Evolutionary conservation across 2,797 vertebrate species (phyloP).

Genomic region (Molossus molossus): DNA sequence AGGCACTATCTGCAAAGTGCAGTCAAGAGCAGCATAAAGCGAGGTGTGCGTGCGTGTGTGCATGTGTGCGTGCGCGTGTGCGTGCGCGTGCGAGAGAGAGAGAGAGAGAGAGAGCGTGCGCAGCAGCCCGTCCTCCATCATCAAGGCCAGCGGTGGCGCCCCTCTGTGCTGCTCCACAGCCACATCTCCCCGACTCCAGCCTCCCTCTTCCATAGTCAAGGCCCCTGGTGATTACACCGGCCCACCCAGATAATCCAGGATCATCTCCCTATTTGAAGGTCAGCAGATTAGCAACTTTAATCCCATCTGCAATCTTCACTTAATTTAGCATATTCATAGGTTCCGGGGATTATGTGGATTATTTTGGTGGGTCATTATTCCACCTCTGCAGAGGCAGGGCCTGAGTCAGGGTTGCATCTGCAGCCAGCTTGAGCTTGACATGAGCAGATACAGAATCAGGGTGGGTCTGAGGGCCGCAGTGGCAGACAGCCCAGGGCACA

Average conservation of each 20-base stretch:
- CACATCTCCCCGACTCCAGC: neutral
- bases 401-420: neutral
- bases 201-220: neutral
- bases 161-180: neutral
- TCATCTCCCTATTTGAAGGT: neutral
- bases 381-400: neutral
- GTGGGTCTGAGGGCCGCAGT: neutral
- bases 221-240: neutral
- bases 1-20: neutral
- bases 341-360: neutral
- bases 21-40: neutral
- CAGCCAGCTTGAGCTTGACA: neutral
- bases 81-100: neutral
- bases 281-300: neutral
- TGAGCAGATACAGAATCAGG: neutral
- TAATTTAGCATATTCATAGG: neutral
- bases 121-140: neutral
- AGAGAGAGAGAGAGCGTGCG: too few species aligned
- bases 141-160: neutral
- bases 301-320: neutral
- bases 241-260: neutral
- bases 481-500: neutral
- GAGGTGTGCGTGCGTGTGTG: too few species aligned
- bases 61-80: neutral
- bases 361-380: neutral